Evolutionary conservation across 2,113 vertebrate genomes (phyloP), one percentile per base, ranked within the genome.

Genomic region (Garra rufa): DNA sequence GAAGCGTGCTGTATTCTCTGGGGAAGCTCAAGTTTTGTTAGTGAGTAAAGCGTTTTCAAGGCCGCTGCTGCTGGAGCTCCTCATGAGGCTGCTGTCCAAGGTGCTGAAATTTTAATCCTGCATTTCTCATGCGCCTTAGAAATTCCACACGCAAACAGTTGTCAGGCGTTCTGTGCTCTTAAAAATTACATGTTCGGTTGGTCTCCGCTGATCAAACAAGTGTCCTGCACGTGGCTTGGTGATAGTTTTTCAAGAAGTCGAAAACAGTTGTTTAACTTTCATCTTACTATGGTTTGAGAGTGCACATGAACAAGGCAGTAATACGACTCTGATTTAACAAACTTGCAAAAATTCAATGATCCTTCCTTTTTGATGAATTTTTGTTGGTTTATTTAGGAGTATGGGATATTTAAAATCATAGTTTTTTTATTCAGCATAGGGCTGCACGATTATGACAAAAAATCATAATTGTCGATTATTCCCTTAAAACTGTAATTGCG

Each of bases 21-120:
- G 43, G 43, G 75, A 19, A 65, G 43, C 67, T 52, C 48, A 14
- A 63, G 73, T 13, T 19, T 43, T 79, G 38, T 63, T 61, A 44
- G 55, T 24, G 76, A 44, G n/a, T 44, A 19, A 46, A 70, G 67
- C 4, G 48, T 82, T 70, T 80, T 65, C 83, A 46, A 84, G 83
- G 67, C 67, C 1, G 19, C 19, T 19, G 61, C 79, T 87, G 83
- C 71, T 79, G 70, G 26, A 76, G 3, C 15, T 3, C 17, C 21
- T 74, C 63, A 76, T 38, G 38, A 30, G 86, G 90, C 78, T 59
- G 92, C 93, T 95, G 92, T 94, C 93, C 91, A 14, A 87, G 92
- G 93, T 93, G 90, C 94, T 94, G 93, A 93, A 93, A 92, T 84
- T 92, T 89, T 91, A 86, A 92, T 91, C 88, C 87, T 81, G 86